phyloP scores from a whole-genome alignment of 2,113 vertebrate species.

The Scartelaos histophorus region DNA sequence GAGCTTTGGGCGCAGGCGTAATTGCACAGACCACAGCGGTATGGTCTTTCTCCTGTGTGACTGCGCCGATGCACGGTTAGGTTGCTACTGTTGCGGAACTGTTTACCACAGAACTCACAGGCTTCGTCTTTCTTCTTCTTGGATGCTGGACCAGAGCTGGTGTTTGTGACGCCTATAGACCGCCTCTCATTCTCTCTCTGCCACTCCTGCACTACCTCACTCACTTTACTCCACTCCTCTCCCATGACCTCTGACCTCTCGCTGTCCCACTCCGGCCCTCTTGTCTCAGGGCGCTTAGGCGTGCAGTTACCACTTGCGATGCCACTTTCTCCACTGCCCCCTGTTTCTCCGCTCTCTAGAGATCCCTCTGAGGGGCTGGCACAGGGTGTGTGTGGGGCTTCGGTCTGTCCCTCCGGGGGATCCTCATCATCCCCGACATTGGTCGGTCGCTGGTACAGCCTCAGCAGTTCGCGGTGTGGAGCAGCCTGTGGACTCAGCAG shows the following conservation, averaged over 20 bases:
- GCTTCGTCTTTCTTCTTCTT: conserved; percentile 77
- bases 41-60: conserved; percentile 84
- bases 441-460: conserved; percentile 71
- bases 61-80: conserved; percentile 86
- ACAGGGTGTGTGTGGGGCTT: conserved; percentile 88
- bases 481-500: conserved; percentile 70
- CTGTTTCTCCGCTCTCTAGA: conserved; percentile 87
- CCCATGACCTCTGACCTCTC: conserved; percentile 59
- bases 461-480: conserved; percentile 28
- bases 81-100: conserved; percentile 88
- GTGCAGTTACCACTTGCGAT: conserved; percentile 83
- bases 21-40: conserved; percentile 82
- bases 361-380: conserved; percentile 97
- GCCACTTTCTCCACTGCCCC: conserved; percentile 78
- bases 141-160: neutral
- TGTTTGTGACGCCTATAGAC: conserved; percentile 17
- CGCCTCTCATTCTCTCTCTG: conserved; percentile 69
- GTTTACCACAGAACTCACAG: conserved; percentile 86
- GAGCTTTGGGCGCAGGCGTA: conserved; percentile 89
- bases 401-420: conserved; percentile 68
- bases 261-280: conserved; percentile 64
- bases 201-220: conserved; percentile 72
- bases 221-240: conserved; percentile 64
- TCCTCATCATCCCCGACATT: conserved; percentile 81
- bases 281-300: conserved; percentile 72